Evolutionary conservation across 1,140 invertebrate species (phyloP).

Genomic region (Phthorimaea operculella): DNA sequence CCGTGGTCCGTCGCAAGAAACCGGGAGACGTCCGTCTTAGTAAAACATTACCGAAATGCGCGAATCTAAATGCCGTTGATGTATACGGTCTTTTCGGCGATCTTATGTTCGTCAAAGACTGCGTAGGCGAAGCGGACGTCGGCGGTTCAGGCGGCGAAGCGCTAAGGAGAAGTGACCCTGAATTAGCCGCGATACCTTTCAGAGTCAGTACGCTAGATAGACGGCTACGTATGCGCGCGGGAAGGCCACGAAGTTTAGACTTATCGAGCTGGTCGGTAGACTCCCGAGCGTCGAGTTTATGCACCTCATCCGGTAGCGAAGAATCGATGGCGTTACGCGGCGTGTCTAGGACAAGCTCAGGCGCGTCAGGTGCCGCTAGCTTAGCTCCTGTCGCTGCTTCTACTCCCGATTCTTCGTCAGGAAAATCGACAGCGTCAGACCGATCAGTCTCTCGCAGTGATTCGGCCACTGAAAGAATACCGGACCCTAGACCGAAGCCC

Average conservation of each 20-base stretch:
- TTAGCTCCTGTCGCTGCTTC: constrained; percentile 42
- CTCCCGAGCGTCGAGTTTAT: constrained; percentile 83
- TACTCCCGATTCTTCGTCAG: constrained; percentile 46
- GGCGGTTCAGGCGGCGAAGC: constrained; percentile 79
- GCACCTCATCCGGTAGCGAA: constrained; percentile 83
- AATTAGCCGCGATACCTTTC: constrained; percentile 82
- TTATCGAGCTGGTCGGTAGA: constrained; percentile 90
- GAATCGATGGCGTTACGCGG: constrained; percentile 79
- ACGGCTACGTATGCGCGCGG: constrained; percentile 81
- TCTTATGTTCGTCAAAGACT: constrained; percentile 89
- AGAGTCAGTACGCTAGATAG: constrained; percentile 84
- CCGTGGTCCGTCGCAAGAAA: constrained; percentile 72
- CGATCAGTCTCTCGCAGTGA: constrained; percentile 52
- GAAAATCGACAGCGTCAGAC: constrained; percentile 48
- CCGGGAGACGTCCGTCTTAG: constrained; percentile 75
- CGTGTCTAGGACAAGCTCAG: constrained; percentile 78
- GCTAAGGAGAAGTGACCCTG: constrained; percentile 81
- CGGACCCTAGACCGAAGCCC: constrained; percentile 17
- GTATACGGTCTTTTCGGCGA: constrained; percentile 92
- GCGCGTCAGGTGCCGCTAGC: constrained; percentile 71
- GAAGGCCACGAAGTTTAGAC: constrained; percentile 82
- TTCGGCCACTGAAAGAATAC: constrained; percentile 40
- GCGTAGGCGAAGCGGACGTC: constrained; percentile 80
- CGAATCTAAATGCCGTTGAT: constrained; percentile 78
- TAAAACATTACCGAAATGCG: constrained; percentile 77